These are phyloP conservation scores for Antitype chi DNA, from an alignment of 2,888 invertebrate species.

Conservation along the genomic window DNA sequence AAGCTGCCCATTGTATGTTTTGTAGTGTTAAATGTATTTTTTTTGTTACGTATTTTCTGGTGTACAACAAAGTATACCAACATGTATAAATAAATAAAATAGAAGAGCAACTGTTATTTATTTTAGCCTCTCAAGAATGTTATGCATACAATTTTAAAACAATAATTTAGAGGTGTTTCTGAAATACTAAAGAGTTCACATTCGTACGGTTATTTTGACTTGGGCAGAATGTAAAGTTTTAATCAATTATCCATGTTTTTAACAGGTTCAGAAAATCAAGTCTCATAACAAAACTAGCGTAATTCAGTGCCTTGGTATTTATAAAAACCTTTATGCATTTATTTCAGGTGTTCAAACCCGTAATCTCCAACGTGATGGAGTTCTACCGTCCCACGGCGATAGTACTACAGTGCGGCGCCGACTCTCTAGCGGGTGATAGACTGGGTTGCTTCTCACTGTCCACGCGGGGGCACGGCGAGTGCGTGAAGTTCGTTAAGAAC, in stretches of 20 bases:
- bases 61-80: no score
- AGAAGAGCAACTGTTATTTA: background rate
- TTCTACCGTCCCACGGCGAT: conserved; percentile 99
- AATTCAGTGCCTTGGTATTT: background rate
- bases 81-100: background rate
- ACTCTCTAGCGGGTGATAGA: conserved; percentile 98
- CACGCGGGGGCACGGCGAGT: conserved; percentile 98
- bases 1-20: no score
- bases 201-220: background rate
- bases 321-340: background rate
- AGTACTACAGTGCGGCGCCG: conserved; percentile 99
- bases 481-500: conserved; percentile 98
- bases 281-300: background rate
- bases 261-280: background rate
- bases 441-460: conserved; percentile 99
- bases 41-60: no score
- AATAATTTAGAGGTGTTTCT: background rate
- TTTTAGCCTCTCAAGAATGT: background rate
- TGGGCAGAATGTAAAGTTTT: background rate
- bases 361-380: conserved; percentile 98
- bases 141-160: background rate
- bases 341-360: conserved; percentile 97
- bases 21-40: no score
- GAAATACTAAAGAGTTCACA: background rate
- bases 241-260: background rate